Percentiles rank a stretch among this genome's conserved stretches.
phyloP scores from a whole-genome alignment of 1,140 invertebrate species.

The Hetaerina americana region DNA sequence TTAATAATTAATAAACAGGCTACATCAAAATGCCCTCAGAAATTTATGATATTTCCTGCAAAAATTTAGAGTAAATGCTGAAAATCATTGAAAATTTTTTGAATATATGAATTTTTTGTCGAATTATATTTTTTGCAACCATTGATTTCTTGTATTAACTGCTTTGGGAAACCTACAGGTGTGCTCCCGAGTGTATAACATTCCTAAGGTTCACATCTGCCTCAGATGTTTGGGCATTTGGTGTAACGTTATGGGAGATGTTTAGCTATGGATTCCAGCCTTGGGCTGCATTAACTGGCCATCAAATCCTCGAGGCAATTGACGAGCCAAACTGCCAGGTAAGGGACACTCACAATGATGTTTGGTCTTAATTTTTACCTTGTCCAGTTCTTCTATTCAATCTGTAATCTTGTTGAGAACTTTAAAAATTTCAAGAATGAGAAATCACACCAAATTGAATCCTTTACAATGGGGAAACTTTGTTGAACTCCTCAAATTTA shows the following conservation, averaged over 20 bases:
- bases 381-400: too few species aligned
- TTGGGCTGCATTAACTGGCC: conserved; percentile 89
- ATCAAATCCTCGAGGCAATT: conserved; percentile 91
- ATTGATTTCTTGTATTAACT: conserved; percentile 3
- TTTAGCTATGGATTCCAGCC: conserved; percentile 96
- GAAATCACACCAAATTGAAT: too few species aligned
- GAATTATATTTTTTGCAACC: neutral
- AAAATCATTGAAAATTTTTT: neutral
- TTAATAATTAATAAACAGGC: too few species aligned
- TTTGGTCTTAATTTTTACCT: too few species aligned
- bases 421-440: too few species aligned
- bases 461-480: too few species aligned
- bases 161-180: conserved; percentile 39
- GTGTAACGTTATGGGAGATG: conserved; percentile 98
- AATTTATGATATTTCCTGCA: too few species aligned
- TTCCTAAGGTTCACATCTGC: conserved; percentile 90
- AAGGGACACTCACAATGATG: too few species aligned
- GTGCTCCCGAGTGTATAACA: conserved; percentile 95
- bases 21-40: too few species aligned
- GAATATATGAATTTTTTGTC: neutral
- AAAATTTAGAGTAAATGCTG: too few species aligned
- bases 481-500: too few species aligned
- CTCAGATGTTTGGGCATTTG: conserved; percentile 96
- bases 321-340: conserved; percentile 79
- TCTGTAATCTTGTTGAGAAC: too few species aligned